Evolutionary conservation across 2,888 invertebrate genomes (phyloP), one percentile per base, ranked within the genome.

Genomic region (Pheosia gnoma): DNA sequence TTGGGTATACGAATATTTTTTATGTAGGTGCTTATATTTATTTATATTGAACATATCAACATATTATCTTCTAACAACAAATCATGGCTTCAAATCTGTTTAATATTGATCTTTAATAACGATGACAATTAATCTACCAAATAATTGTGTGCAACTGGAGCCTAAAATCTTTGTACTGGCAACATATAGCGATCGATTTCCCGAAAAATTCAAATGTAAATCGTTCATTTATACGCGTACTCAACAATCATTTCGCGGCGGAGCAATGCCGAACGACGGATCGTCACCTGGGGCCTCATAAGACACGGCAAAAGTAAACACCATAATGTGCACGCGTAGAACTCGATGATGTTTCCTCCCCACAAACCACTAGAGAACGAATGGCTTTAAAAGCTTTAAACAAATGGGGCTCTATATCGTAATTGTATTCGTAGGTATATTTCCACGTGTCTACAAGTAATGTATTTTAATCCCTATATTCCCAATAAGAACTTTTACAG

Each of bases 261-360:
- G 47, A 51, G 51, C n/a, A 47, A 47, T 47, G 47, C 47, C 61
- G 60, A 71, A 65, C 76, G 77, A 68, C 70, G 68, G 62, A 74
- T 68, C 63, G 63, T 78, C 75, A 77, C 85, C 74, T 82, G 65
- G 52, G 83, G 75, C 82, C 75, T 59, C 63, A 43, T 66, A 66
- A 81, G 81, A 85, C 82, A 79, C 80, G 71, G 72, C 77, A 76
- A 77, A 76, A 82, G 80, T 77, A 75, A 82, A 82, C 78, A 82
- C 75, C 79, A 76, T 85, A 87, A 85, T 85, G 82, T 82, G 81
- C 81, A 83, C 83, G 82, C 82, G 82, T 82, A 76, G 74, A 82
- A 80, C 73, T 75, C 74, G 53, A 68, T 70, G 70, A 68, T 77
- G 78, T 82, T 83, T 77, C 74, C 67, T 74, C 74, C 70, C 74